A percentile compares a stretch with the other conserved stretches of the same genome.
phyloP scores from a whole-genome alignment of 2,797 vertebrate species.

The Lophotriccus pileatus region DNA sequence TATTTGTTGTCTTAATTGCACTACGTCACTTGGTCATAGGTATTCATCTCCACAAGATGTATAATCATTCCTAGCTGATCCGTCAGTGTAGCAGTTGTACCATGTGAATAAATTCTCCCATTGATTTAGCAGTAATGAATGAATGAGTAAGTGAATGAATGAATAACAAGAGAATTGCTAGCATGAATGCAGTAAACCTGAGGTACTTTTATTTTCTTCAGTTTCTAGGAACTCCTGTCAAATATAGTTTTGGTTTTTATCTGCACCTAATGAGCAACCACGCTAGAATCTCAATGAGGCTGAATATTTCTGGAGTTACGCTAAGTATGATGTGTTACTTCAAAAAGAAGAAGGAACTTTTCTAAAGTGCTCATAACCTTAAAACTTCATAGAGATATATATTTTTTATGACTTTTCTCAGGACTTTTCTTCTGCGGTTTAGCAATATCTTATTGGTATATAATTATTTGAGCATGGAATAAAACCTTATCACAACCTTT shows the following conservation, averaged over 20 bases:
- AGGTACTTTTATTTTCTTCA: neutral
- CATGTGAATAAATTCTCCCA: conserved; percentile 28
- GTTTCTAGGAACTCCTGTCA: neutral
- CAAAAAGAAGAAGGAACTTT: neutral
- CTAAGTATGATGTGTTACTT: neutral
- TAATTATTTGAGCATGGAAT: neutral
- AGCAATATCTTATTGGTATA: neutral
- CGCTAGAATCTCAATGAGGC: neutral
- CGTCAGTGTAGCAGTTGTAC: conserved; percentile 41
- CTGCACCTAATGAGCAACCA: neutral
- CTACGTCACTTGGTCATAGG: conserved; percentile 24
- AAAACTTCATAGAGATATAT: neutral
- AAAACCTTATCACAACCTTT: neutral
- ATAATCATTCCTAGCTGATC: conserved; percentile 58
- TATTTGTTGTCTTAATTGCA: conserved; percentile 72
- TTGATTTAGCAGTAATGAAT: conserved; percentile 57
- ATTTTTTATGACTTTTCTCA: neutral
- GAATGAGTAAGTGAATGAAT: conserved; percentile 41
- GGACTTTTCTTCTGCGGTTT: neutral
- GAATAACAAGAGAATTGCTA: conserved; percentile 2
- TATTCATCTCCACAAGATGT: conserved; percentile 34
- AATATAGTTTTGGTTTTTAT: neutral
- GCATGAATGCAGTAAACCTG: conserved; percentile 7
- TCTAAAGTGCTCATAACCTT: neutral
- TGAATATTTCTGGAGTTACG: neutral